Percentiles rank a stretch among this genome's conserved stretches.
phyloP scores from a whole-genome alignment of 2,113 vertebrate species.

The Mobula birostris region DNA sequence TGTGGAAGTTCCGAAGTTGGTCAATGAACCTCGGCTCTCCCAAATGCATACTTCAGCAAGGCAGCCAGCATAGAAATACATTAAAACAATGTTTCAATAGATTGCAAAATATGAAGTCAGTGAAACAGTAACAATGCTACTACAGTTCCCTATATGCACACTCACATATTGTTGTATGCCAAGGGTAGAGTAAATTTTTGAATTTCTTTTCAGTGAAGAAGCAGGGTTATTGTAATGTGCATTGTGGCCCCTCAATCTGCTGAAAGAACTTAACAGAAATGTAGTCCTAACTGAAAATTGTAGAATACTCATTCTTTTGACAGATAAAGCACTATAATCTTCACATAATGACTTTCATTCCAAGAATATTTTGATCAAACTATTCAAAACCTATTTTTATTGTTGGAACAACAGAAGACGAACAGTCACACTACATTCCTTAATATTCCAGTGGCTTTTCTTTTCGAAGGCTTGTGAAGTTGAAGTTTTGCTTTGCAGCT shows the following conservation, averaged over 20 bases:
- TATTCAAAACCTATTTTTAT: conserved; percentile 12
- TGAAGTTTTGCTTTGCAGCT: not conserved
- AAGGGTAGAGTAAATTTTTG: not conserved
- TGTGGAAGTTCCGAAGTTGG: too few species aligned
- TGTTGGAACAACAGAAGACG: not conserved
- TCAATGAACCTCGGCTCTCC: too few species aligned
- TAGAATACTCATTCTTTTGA: not conserved
- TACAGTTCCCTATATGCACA: not conserved
- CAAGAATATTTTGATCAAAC: not conserved
- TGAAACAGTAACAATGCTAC: not conserved
- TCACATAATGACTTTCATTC: not conserved
- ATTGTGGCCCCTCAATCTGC: not conserved
- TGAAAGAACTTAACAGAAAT: not conserved
- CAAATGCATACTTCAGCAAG: too few species aligned
- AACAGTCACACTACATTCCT: not conserved
- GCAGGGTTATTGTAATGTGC: not conserved
- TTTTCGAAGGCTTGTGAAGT: not conserved
- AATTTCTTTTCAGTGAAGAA: too few species aligned
- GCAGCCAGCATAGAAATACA: too few species aligned
- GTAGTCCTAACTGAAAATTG: not conserved
- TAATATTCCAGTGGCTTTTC: conserved; percentile 6
- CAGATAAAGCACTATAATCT: not conserved
- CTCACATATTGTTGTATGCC: not conserved
- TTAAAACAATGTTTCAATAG: too few species aligned
- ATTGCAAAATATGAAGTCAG: not conserved